These are phyloP conservation scores for Sardinella longiceps DNA, from an alignment of 2,797 vertebrate genomes.

Conservation along the genomic window DNA sequence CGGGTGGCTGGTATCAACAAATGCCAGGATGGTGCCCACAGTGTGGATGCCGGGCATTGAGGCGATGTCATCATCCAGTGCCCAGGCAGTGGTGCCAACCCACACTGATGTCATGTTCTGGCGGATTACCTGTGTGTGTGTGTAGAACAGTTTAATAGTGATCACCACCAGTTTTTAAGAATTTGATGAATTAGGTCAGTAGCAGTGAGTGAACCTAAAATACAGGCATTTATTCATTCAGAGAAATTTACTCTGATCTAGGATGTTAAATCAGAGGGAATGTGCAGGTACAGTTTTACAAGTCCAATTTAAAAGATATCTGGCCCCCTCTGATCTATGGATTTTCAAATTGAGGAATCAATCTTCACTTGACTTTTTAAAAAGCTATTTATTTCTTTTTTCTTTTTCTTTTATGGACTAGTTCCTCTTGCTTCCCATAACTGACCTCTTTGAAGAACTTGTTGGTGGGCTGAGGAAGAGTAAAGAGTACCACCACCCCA, in stretches of 20 bases:
- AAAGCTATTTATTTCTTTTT: too few species aligned
- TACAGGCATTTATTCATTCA: too few species aligned
- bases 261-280: too few species aligned
- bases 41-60: constrained; percentile 67
- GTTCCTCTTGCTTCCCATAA: too few species aligned
- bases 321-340: too few species aligned
- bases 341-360: too few species aligned
- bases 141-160: neutral
- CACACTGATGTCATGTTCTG: constrained; percentile 80
- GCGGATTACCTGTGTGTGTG: constrained; percentile 69
- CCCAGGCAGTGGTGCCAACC: constrained; percentile 86
- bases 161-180: neutral
- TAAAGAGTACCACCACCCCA: constrained; percentile 80
- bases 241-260: too few species aligned
- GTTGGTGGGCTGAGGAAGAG: constrained; percentile 48
- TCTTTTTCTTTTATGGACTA: neutral
- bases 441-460: constrained; percentile 74
- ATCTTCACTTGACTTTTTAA: too few species aligned
- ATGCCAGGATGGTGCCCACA: constrained; percentile 84
- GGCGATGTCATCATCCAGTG: constrained; percentile 55
- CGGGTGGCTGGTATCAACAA: constrained; percentile 60
- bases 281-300: too few species aligned
- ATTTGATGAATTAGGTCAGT: neutral
- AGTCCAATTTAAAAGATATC: too few species aligned
- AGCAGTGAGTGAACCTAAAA: too few species aligned